Base-by-base conservation (phyloP, 53 echinoderm and acorn worm genomes). In the Paelopatides confundens region DNA sequence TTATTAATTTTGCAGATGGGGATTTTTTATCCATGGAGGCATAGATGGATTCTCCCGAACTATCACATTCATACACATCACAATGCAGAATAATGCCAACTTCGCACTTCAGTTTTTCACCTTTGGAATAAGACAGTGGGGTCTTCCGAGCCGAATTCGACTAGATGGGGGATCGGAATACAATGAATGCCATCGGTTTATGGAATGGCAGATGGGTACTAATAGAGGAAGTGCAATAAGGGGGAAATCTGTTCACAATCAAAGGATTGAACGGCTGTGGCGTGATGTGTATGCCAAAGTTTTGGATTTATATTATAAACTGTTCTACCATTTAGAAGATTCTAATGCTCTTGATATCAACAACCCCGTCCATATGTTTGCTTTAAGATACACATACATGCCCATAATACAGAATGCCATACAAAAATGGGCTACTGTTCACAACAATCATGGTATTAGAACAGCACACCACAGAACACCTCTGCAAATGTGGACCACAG, bases 261-360 rank as follows among this genome's bases (percentile, higher is more conserved):
- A 90, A 23, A 76, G 90, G 64, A 81, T 90, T 8, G 90, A 90
- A 37, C 49, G 86, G n/a, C 37, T 90, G 12, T 86, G 90, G 90
- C 23, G 86, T 17, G 78, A 90, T 64, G 90, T 86, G 24, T 90
- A 71, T 34, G 33, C 68, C 17, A 90, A 90, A 24, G 90, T 86
- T 24, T n/a, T 86, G 47, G 68, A 86, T 39, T 49, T 48, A 24
- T 86, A 65, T 86, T 86, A 86, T 39, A 78, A 66, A 32, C 17
- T 90, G 27, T 90, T 90, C 66, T 86, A 78, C 33, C 86, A 86
- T 64, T 5, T 90, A 17, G 90, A 90, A 54, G 85, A 90, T 30
- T 35, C 66, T 4, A 34, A 37, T 5, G 67, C 81, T 3, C 81
- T 77, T 31, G 66, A 86, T 85, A 67, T 79, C 13, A 37, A 51